Percentiles rank a stretch among this genome's conserved stretches.
Conservation (phyloP, 2,888 invertebrate genomes). For the Phengaris arion region DNA sequence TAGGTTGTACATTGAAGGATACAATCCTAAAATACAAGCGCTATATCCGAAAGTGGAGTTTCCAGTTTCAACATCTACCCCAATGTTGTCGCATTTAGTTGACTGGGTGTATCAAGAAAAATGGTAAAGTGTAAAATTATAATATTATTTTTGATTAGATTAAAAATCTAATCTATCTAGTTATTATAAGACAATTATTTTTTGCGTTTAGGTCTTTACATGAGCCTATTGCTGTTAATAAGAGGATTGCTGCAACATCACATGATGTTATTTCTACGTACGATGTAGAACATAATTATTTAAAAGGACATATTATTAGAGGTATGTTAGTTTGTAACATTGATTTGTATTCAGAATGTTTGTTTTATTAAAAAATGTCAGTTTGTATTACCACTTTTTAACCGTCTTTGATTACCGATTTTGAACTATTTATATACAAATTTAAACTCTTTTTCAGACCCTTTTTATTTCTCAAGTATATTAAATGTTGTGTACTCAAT, state of each 20-base stretch:
- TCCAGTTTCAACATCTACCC: slow-evolving; percentile 90
- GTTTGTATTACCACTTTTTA: too few species aligned
- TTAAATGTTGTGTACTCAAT: too few species aligned
- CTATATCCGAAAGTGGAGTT: slow-evolving; percentile 86
- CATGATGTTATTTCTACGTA: slow-evolving; percentile 64
- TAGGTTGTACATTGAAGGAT: slow-evolving; percentile 86
- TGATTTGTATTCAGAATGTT: too few species aligned
- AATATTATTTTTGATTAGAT: background rate
- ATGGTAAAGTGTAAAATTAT: slow-evolving; percentile 63
- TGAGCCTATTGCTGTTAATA: slow-evolving; percentile 38
- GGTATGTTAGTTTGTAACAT: slow-evolving; percentile 64
- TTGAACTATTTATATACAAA: too few species aligned
- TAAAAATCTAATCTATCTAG: background rate
- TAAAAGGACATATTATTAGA: slow-evolving; percentile 87
- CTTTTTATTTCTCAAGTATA: too few species aligned
- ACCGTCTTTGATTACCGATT: too few species aligned
- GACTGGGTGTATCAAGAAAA: slow-evolving; percentile 89
- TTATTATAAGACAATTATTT: background rate
- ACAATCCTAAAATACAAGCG: slow-evolving; percentile 82
- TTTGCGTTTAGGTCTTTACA: background rate
- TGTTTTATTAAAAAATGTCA: too few species aligned
- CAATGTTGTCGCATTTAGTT: slow-evolving; percentile 87
- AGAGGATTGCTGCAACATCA: slow-evolving; percentile 76
- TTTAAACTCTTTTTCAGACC: too few species aligned
- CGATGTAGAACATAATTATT: slow-evolving; percentile 81